Evolutionary conservation across 2,113 vertebrate species (phyloP), one percentile per base, ranked within the genome.

Genomic region (Phaethon lepturus): DNA sequence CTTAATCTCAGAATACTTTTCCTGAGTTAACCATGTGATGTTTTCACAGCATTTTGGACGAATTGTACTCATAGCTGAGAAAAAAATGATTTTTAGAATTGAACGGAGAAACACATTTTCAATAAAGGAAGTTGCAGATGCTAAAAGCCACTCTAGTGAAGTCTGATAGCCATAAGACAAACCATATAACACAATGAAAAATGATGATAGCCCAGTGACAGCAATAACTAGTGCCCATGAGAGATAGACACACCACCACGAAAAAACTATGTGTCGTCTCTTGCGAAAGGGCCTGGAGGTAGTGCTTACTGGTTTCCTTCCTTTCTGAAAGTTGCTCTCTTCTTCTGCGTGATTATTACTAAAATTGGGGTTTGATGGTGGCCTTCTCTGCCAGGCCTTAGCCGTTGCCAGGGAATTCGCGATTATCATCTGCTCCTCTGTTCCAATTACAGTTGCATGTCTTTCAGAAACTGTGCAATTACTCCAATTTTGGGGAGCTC

Each of bases 141-240:
- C 97, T 3, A 98, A 76, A 50, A 98, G 92, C 98, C 98, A 98
- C 19, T 98, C 96, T 3, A 76, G 2, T 4, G 98, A 98, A 17
- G 90, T 97, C 8, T 97, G 60, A 3, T 96, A 97, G 84, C 98
- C 97, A 0, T 98, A 98, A 15, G 97, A 96, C 68, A 98, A 90
- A 4, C 98, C 98, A 0, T 98, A 98, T 9, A 98, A 71, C 8
- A 98, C 71, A 14, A 98, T 98, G 31, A 98, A 96, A 85, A 96
- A 97, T 1, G 97, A 96, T 1, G 98, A 97, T 4, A 98, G 1
- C 5, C 58, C 71, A 5, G 60, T 95, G 3, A 97, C 75, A 26
- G 8, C 8, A 7, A 95, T 69, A 56, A 98, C 83, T 14, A 98
- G 10, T 8, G 44, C 16, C 98, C 98, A 98, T 0, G 97, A 94